Conservation (phyloP, 2,113 vertebrate genomes). For the Lethenteron reissneri region DNA sequence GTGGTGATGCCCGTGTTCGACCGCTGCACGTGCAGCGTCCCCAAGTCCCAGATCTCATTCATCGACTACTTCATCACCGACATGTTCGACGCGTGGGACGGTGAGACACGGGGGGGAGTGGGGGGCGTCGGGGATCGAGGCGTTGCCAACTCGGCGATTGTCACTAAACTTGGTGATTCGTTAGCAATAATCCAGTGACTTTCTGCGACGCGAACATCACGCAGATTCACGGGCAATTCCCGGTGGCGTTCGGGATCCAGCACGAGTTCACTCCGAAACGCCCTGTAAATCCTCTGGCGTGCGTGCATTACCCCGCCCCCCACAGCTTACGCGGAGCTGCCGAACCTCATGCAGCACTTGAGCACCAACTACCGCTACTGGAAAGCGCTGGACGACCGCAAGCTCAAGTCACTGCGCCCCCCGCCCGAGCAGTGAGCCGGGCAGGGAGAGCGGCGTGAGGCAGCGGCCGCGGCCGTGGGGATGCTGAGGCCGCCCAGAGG, state of each 20-base stretch:
- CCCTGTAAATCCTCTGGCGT: neutral
- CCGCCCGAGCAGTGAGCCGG: slow-evolving; percentile 30
- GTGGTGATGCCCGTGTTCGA: slow-evolving; percentile 97
- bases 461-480: no score
- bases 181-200: neutral
- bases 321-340: slow-evolving; percentile 69
- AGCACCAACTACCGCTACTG: slow-evolving; percentile 85
- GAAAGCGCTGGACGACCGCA: slow-evolving; percentile 72
- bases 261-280: neutral
- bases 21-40: slow-evolving; percentile 75
- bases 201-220: neutral
- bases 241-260: neutral
- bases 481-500: no score
- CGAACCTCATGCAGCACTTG: slow-evolving; percentile 66
- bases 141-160: neutral
- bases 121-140: neutral
- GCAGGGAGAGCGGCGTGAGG: no score
- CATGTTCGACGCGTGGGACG: slow-evolving; percentile 93
- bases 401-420: slow-evolving; percentile 59
- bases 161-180: neutral
- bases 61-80: slow-evolving; percentile 96
- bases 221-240: neutral
- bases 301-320: slow-evolving; percentile 12
- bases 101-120: slow-evolving; percentile 25
- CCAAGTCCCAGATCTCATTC: slow-evolving; percentile 92